Base-by-base conservation (phyloP, 1,140 invertebrate genomes). In the Epicauta chinensis region DNA sequence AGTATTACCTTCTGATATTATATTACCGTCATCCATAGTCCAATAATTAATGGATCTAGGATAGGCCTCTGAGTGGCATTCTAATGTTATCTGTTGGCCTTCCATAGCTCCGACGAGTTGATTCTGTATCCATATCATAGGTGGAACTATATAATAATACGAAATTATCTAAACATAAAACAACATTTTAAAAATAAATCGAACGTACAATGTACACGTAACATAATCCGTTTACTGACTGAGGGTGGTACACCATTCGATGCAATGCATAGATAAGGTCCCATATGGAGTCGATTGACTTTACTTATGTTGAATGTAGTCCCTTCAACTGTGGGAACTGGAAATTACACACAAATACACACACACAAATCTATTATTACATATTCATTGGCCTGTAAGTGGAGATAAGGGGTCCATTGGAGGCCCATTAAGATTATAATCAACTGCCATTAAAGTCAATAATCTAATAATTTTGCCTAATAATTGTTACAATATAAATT, bases 31-130 rank as follows among this genome's bases (percentile, higher is more conserved):
- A 63, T 87, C 77, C 55, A 72, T 82, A 42, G 84, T 88, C 87
- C 87, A 90, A 68, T 89, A 90, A 71, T 89, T 89, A 58, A 90
- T 89, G 45, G 89, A 89, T 69, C 85, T 87, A 36, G 89, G 89
- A 74, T 83, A 90, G 32, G 89, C 89, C 73, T 92, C 88, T 11
- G 88, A 91, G 67, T 89, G 80, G 65, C 89, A 92, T 69, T 91
- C 86, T 45, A 91, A 70, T 16, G 81, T 83, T 47, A 87, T 78
- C 55, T 81, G 77, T 64, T 89, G 84, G n/a, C 81, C 83, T 64
- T 86, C 80, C 52, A 82, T 78, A 1, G 83, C 85, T 23, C 86
- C 86, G 17, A 90, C 84, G 62, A 90, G 74, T 75, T 90, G 87
- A 73, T 90, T 89, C 66, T 84, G 87, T 67, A 89, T 87, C 77